Base-by-base conservation (phyloP, 2,797 vertebrate genomes). In the Siniperca obscura region DNA sequence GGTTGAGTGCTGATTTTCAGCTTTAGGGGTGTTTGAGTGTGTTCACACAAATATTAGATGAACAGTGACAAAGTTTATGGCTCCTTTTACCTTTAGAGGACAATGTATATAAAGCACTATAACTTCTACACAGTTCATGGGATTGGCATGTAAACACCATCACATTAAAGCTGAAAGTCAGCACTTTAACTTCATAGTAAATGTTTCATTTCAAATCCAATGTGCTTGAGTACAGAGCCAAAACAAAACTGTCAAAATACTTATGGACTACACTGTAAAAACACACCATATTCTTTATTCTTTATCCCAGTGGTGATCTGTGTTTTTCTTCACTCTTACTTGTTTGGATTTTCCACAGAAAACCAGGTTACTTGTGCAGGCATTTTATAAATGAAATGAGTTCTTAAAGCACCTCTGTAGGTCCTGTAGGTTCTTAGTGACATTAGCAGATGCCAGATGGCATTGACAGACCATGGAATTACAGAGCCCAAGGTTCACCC, bases 171-270 rank as follows among this genome's bases (percentile, higher is more conserved):
- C 19, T 74, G 0, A 55, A n/a, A 27, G 34, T 68, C 11, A 8
- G 16, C 30, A 25, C 14, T 75, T 50, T 5, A 27, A 38, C 2
- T 8, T 70, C 12, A 71, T 36, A 53, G 7, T 30, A 30, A 30
- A 30, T 30, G 30, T 64, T 40, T 68, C 3, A 42, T 52, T 61
- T 46, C 17, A 40, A 46, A 65, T 44, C 30, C 30, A 42, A 42
- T 42, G 40, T 42, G 10, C 40, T 11, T 12, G 50, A 73, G 10
- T 14, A 27, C 55, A 14, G 25, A 78, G 46, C 12, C 69, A 61
- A 61, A 76, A 79, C 75, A 72, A 60, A 71, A 34, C 34, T 38
- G 6, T 36, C 36, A 44, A 44, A 44, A 44, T 44, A 44, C 42
- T 13, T 13, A 11, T 8, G 38, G 9, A 44, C 46, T 48, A 5